phyloP scores from a whole-genome alignment of 2,888 invertebrate genomes.

The Eugnorisma glareosa region DNA sequence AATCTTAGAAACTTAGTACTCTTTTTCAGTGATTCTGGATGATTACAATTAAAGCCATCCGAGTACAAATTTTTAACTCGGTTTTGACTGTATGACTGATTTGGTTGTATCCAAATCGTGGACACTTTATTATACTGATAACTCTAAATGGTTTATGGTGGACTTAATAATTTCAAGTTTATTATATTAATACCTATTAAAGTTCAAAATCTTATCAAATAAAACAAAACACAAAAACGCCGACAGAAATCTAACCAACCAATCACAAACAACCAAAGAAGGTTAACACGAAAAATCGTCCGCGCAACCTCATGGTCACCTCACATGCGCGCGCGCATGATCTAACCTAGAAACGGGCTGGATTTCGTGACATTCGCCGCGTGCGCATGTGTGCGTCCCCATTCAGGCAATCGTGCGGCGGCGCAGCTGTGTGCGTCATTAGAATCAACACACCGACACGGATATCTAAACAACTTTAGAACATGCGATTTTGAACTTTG shows the following conservation, averaged over 20 bases:
- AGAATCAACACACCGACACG: conserved; percentile 73
- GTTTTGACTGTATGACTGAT: too few relatives aligned
- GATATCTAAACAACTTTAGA: conserved; percentile 62
- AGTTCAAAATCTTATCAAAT: not conserved
- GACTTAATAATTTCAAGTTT: not conserved
- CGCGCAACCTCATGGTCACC: conserved; percentile 73
- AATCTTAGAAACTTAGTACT: not conserved
- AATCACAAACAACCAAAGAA: conserved; percentile 34
- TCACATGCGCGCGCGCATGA: conserved; percentile 82
- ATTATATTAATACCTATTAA: not conserved
- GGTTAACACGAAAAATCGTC: conserved; percentile 63
- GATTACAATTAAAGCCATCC: not conserved
- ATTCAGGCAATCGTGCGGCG: conserved; percentile 71
- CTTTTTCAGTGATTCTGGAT: not conserved
- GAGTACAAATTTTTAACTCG: not conserved
- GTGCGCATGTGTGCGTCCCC: conserved; percentile 78
- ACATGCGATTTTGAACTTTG: conserved; percentile 66
- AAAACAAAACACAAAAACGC: conserved; percentile 7
- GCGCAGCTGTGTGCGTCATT: conserved; percentile 72
- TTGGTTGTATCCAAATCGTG: not conserved
- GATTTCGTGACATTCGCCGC: conserved; percentile 88
- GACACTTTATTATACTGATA: not conserved
- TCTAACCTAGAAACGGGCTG: conserved; percentile 89
- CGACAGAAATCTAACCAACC: conserved; percentile 26
- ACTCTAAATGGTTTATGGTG: not conserved